Percentiles rank a stretch among this genome's conserved stretches.
Conservation (phyloP, 2,797 vertebrate species). For the Amniataba percoides region DNA sequence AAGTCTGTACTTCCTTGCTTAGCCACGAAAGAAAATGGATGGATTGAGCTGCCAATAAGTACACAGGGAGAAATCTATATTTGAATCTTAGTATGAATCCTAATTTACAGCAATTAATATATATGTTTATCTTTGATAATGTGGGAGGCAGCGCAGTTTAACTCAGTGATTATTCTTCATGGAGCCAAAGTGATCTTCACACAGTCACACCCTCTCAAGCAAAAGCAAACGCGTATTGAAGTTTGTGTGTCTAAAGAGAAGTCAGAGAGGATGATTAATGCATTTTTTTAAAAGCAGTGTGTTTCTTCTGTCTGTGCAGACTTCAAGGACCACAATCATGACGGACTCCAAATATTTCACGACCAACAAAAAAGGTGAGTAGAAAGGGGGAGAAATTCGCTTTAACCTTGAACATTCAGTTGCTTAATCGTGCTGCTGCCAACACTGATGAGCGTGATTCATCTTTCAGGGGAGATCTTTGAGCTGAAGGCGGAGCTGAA, state of each 20-base stretch:
- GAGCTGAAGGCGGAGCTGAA: conserved; percentile 99
- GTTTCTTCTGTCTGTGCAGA: conserved; percentile 66
- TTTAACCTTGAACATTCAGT: neutral
- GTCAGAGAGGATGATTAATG: neutral
- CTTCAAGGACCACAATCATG: conserved; percentile 88
- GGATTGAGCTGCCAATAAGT: neutral
- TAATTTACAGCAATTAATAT: neutral
- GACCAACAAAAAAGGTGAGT: conserved; percentile 98
- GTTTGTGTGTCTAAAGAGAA: neutral
- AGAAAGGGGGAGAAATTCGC: neutral
- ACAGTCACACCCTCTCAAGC: neutral
- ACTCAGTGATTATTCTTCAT: neutral
- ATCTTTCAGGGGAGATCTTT: conserved; percentile 95
- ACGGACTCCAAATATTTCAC: conserved; percentile 99
- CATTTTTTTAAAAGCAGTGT: conserved; percentile 11
- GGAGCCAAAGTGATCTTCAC: neutral
- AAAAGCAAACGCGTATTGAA: neutral
- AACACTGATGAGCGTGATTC: neutral
- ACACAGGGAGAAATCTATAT: neutral
- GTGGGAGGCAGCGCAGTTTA: neutral
- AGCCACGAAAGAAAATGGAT: too few relatives aligned
- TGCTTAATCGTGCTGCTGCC: neutral
- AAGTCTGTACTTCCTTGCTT: neutral
- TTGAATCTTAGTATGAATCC: neutral
- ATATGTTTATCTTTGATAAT: neutral